Evolutionary conservation across 2,113 vertebrate genomes (phyloP), one percentile per base, ranked within the genome.

Genomic region (Ivindomyrus marchei): DNA sequence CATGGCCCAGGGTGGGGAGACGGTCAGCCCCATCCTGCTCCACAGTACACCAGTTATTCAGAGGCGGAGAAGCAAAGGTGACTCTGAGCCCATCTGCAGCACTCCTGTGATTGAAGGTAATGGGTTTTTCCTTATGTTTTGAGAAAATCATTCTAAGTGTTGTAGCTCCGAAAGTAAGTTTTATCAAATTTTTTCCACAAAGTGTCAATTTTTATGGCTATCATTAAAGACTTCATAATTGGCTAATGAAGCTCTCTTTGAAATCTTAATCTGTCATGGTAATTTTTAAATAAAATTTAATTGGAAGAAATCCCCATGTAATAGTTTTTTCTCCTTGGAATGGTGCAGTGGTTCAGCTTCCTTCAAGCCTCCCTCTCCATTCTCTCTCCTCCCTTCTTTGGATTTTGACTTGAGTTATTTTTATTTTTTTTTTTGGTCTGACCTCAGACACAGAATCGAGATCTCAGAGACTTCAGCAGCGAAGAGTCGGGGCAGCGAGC

Each of bases 31-130:
- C 0, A 0, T 93, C 89, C 94, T 94, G 77, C 94, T 96, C 58
- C 97, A 98, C 87, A 97, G 97, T 93, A 98, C 98, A 88, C 97
- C 98, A 1, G 92, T 97, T 88, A 90, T 91, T 58, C 96, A 95
- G 88, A 95, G 92, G 62, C 94, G 92, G 89, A 92, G 42, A 21
- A 93, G 91, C 46, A 94, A 91, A 83, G 94, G 92, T 24, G 92
- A 96, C 88, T 91, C 94, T 84, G 95, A 96, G 92, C 94, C 94
- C 83, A 91, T 96, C 91, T 95, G 93, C 9, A 96, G 97, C 93
- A 97, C 97, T 27, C 97, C 97, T 88, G 95, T 96, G 92, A 95
- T 94, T 90, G 91, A 96, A 93, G 97, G 98, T 99, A 93, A n/a
- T 49, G 3, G 56, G 17, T 19, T 24, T 62, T 31, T 39, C 19